Evolutionary conservation across 2,797 vertebrate species (phyloP).

Genomic region (Spinus pinus): DNA sequence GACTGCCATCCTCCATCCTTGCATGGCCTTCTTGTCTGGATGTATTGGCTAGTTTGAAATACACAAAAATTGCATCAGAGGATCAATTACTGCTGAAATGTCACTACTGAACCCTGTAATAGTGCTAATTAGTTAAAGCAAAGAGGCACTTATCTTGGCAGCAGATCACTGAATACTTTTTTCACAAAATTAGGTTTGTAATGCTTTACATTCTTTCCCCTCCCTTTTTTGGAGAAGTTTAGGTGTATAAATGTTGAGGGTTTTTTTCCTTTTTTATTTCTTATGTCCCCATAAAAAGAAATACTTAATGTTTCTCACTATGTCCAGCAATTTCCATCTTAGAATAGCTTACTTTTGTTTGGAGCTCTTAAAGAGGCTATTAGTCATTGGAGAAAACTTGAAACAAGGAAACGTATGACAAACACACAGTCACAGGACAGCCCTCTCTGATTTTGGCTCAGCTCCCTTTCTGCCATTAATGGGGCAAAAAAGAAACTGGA

Average conservation of each 20-base stretch:
- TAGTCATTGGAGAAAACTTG: slow-evolving; percentile 11
- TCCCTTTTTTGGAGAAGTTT: neutral
- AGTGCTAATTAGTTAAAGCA: slow-evolving; percentile 32
- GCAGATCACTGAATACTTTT: neutral
- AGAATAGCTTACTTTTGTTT: neutral
- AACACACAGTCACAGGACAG: neutral
- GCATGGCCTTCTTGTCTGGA: neutral
- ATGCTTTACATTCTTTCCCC: neutral
- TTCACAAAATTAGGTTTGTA: neutral
- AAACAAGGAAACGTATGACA: neutral
- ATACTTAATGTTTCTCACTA: neutral
- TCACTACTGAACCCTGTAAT: slow-evolving; percentile 11
- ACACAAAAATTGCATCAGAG: neutral
- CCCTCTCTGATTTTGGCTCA: neutral
- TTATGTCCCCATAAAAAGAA: neutral
- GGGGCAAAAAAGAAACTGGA: neutral
- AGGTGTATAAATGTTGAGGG: neutral
- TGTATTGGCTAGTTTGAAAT: neutral
- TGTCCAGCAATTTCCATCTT: neutral
- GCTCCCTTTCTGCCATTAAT: slow-evolving; percentile 11
- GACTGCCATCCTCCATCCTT: neutral
- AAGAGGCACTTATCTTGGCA: slow-evolving; percentile 2
- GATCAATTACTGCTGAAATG: slow-evolving; percentile 21
- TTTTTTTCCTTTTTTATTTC: neutral
- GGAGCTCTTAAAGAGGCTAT: neutral